Conservation (phyloP, 2,797 vertebrate species). For the Danio albolineatus region DNA sequence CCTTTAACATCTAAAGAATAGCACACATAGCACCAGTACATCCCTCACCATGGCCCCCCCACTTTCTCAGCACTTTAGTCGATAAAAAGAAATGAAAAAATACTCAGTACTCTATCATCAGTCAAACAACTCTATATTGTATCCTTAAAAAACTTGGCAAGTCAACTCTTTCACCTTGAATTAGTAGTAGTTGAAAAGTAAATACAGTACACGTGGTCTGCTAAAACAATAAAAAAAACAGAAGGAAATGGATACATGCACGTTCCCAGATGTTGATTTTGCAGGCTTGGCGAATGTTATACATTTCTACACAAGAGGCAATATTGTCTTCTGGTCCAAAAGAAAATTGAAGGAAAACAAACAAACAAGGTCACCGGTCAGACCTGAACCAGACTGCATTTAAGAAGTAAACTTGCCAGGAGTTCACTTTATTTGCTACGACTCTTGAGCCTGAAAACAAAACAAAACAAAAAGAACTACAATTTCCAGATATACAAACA, state of each 20-base stretch:
- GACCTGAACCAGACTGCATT: conserved; percentile 38
- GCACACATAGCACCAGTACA: conserved; percentile 58
- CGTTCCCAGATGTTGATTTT: conserved; percentile 41
- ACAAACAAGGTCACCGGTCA: conserved; percentile 13
- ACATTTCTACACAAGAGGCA: conserved; percentile 33
- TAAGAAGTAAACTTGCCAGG: conserved; percentile 40
- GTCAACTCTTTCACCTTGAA: conserved; percentile 63
- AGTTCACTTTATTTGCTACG: conserved; percentile 41
- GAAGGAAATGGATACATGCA: conserved; percentile 56
- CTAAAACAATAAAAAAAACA: conserved; percentile 51
- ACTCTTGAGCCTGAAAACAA: conserved; percentile 6
- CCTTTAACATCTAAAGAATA: conserved; percentile 53
- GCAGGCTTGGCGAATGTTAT: conserved; percentile 24
- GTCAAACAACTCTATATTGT: conserved; percentile 55
- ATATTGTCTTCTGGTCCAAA: conserved; percentile 45
- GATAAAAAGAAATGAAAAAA: conserved; percentile 57
- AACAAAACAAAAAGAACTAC: not conserved
- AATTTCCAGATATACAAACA: conserved; percentile 43
- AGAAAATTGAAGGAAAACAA: not conserved
- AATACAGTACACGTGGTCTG: conserved; percentile 56
- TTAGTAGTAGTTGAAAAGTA: conserved; percentile 61
- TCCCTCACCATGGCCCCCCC: conserved; percentile 59
- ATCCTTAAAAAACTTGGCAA: conserved; percentile 62
- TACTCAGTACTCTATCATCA: conserved; percentile 47
- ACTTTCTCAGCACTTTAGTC: conserved; percentile 53